These are phyloP conservation scores for Dioctria linearis DNA, from an alignment of 2,888 invertebrate species.

Conservation along the genomic window DNA sequence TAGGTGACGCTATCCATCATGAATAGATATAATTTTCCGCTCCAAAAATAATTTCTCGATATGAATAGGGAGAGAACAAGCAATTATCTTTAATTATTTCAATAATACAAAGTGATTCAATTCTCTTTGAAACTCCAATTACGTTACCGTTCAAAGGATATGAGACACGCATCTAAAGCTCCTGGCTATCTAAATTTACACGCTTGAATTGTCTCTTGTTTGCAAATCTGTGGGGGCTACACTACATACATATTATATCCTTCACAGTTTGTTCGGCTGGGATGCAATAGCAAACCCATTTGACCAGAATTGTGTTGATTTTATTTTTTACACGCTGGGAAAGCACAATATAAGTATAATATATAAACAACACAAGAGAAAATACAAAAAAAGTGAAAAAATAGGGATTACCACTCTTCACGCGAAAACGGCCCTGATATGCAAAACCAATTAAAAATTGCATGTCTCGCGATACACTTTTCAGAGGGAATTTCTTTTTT, in stretches of 20 bases:
- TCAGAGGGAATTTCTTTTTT: not conserved
- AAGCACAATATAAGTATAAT: not conserved
- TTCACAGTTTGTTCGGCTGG: not conserved
- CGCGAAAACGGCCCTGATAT: conserved; percentile 40
- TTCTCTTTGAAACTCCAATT: conserved; percentile 42
- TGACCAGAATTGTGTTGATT: conserved; percentile 38
- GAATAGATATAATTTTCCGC: too few species aligned
- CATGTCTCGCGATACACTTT: conserved; percentile 38
- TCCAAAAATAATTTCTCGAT: too few species aligned
- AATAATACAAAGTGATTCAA: conserved; percentile 39
- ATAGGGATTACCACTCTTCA: conserved; percentile 26
- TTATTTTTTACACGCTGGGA: not conserved
- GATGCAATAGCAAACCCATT: conserved; percentile 35
- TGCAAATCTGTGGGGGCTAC: conserved; percentile 14
- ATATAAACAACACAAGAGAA: too few species aligned
- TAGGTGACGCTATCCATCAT: too few species aligned
- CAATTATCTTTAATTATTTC: conserved; percentile 2
- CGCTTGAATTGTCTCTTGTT: conserved; percentile 30
- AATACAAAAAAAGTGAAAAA: not conserved
- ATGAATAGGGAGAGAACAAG: too few species aligned
- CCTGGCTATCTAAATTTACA: conserved; percentile 46
- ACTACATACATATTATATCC: too few species aligned
- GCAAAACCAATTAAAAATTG: conserved; percentile 52
- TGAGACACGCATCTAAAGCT: conserved; percentile 36
- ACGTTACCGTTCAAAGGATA: conserved; percentile 26